Base-by-base conservation (phyloP, 2,113 vertebrate genomes). In the Tetrao urogallus region DNA sequence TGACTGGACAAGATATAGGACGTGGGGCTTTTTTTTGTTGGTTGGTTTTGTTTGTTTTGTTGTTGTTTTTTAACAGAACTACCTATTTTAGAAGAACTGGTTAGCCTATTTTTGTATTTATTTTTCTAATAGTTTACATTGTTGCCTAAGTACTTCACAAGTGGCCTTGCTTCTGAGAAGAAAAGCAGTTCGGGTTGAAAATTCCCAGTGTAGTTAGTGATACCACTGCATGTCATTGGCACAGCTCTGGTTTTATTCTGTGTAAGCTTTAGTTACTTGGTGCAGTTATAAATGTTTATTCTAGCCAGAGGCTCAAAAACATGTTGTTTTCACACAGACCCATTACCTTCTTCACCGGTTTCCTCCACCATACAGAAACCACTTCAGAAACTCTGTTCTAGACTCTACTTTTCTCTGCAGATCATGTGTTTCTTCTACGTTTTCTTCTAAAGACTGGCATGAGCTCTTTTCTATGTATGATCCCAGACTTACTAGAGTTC, bases 341-440 rank as follows among this genome's bases (percentile, higher is more conserved):
- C 27, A 38, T 66, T 16, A 11, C 17, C 38, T 58, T 82, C 50
- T 65, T 13, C 4, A 7, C 4, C 65, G 34, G 1, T 15, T 79
- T 93, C 14, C 17, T 89, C 45, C 20, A 21, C 28, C 24, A 52
- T 54, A 65, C 34, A 61, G 52, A 89, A 89, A 47, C 17, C 13
- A 82, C 25, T 34, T 38, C 15, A 77, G 17, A 78, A 45, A 7
- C 11, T 74, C 15, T 88, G 9, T 54, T 82, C 28, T 92, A 64
- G 32, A 60, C 14, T 69, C 10, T 32, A 74, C 34, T 43, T 89
- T 48, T 15, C 32, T 75, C 45, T 71, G 34, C 8, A 43, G 20
- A 54, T 50, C 2, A 1, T 0, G 0, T 13, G 15, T 45, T 12
- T 74, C 5, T 32, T 14, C 38, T 52, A 38, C 54, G 57, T 69